phyloP scores from a whole-genome alignment of 1,140 invertebrate genomes.

The Maconellicoccus hirsutus region DNA sequence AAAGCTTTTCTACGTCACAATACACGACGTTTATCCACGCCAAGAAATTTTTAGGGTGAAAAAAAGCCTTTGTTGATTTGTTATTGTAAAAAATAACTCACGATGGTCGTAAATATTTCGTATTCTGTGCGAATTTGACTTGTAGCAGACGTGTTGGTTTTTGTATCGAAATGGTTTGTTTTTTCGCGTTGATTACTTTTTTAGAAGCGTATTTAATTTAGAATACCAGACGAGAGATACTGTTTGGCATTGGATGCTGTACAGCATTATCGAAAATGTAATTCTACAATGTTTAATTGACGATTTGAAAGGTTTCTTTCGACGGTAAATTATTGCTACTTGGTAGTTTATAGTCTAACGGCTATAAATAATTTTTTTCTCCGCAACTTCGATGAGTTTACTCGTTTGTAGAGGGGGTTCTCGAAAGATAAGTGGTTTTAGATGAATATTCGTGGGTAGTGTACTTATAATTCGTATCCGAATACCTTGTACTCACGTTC shows the following conservation, averaged over 20 bases:
- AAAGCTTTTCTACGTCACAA: too few relatives aligned
- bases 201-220: neutral
- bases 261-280: neutral
- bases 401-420: too few relatives aligned
- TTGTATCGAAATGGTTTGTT: too few relatives aligned
- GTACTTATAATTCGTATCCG: too few relatives aligned
- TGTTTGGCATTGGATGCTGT: neutral
- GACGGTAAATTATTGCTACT: neutral
- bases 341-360: neutral
- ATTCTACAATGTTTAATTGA: neutral
- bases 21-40: neutral
- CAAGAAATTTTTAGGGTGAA: conserved; percentile 2
- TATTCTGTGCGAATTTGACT: too few relatives aligned
- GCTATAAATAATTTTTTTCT: conserved; percentile 4
- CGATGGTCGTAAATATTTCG: neutral
- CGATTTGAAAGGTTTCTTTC: conserved; percentile 8
- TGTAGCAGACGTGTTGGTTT: neutral
- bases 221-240: neutral
- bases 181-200: neutral
- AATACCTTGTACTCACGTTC: too few relatives aligned
- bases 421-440: too few relatives aligned
- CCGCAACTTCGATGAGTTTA: too few relatives aligned
- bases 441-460: too few relatives aligned
- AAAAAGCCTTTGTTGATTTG: neutral
- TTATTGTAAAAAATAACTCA: neutral